These are phyloP conservation scores for Netelia inedita DNA, from an alignment of 2,888 invertebrate species.

Conservation along the genomic window DNA sequence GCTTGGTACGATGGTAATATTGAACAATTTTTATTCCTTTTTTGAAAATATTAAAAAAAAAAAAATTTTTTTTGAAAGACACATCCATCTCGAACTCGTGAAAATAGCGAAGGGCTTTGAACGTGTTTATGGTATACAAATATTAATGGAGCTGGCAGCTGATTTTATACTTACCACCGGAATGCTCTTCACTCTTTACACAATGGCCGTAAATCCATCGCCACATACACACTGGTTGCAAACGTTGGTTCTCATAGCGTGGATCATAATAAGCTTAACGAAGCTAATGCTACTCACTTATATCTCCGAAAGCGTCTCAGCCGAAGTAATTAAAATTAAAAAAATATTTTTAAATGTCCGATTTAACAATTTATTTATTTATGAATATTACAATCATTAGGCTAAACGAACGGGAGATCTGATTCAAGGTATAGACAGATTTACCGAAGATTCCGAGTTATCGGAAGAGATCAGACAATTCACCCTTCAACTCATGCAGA, in stretches of 20 bases:
- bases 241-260: neutral
- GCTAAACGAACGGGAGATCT: constrained; percentile 48
- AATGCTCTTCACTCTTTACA: constrained; percentile 41
- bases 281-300: constrained; percentile 53
- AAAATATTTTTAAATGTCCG: neutral
- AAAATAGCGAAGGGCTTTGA: constrained; percentile 30
- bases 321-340: constrained; percentile 39
- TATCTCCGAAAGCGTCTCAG: constrained; percentile 19
- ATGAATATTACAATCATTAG: constrained; percentile 1
- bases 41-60: too few species aligned
- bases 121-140: constrained; percentile 19
- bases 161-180: constrained; percentile 51
- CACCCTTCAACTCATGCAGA: constrained; percentile 61
- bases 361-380: neutral
- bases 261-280: neutral
- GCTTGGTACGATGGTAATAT: too few species aligned
- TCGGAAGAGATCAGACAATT: constrained; percentile 60
- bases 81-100: constrained; percentile 60
- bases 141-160: constrained; percentile 53
- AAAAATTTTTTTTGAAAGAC: constrained; percentile 49
- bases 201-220: neutral
- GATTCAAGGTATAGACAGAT: constrained; percentile 38
- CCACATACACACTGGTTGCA: neutral
- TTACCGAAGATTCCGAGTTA: constrained; percentile 27
- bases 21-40: too few species aligned